Percentiles rank a stretch among this genome's conserved stretches.
phyloP scores from a whole-genome alignment of 2,888 invertebrate species.

The Liodrosophila aerea region DNA sequence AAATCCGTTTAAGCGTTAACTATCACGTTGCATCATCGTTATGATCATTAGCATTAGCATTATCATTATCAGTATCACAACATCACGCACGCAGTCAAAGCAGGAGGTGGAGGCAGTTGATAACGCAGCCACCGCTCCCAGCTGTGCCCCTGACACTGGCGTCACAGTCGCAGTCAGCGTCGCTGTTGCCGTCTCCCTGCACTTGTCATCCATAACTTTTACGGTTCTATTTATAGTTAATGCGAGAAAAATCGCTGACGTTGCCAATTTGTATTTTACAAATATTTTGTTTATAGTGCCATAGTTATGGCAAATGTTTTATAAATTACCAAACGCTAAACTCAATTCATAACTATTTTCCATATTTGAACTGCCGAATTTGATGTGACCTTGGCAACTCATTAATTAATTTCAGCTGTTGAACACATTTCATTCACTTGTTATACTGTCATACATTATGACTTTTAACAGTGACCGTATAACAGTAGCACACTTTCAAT shows the following conservation, averaged over 20 bases:
- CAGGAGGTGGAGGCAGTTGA: slow-evolving; percentile 35
- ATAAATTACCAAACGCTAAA: too few species aligned
- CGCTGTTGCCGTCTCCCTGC: slow-evolving; percentile 11
- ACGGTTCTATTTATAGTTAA: slow-evolving; percentile 41
- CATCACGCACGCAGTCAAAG: background rate
- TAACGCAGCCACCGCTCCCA: slow-evolving; percentile 17
- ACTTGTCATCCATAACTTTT: slow-evolving; percentile 28
- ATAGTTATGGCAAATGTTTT: slow-evolving; percentile 2
- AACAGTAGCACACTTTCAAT: background rate
- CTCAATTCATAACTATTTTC: too few species aligned
- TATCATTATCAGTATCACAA: slow-evolving; percentile 15
- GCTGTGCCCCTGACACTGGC: slow-evolving; percentile 34
- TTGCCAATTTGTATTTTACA: slow-evolving; percentile 19
- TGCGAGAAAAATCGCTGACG: slow-evolving; percentile 24
- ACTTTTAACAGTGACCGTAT: background rate
- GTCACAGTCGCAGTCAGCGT: background rate
- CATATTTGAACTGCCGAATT: too few species aligned
- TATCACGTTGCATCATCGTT: slow-evolving; percentile 18
- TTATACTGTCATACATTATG: too few species aligned
- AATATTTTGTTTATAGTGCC: background rate
- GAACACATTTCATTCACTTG: too few species aligned
- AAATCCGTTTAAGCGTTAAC: slow-evolving; percentile 10
- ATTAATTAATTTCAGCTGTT: too few species aligned
- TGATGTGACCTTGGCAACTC: too few species aligned
- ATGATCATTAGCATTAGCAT: slow-evolving; percentile 15